Conservation (phyloP, 2,888 invertebrate species). For the Himalopsyche kuldschensis region DNA sequence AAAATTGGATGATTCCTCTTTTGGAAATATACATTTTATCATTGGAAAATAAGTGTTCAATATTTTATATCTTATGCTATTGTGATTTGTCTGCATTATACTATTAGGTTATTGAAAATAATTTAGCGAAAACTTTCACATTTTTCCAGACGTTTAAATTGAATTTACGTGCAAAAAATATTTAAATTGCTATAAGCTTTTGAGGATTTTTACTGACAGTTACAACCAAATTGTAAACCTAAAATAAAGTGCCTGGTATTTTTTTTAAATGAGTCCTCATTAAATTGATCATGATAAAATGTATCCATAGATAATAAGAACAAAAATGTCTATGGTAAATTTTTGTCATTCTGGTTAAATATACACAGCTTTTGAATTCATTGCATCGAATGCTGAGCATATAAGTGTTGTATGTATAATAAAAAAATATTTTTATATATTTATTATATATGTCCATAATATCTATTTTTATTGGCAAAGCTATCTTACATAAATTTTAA, state of each 20-base stretch:
- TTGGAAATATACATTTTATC: not conserved
- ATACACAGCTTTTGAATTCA: not conserved
- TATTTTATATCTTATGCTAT: not conserved
- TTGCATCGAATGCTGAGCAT: not conserved
- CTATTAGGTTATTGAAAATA: not conserved
- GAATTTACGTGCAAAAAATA: not conserved
- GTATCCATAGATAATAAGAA: not conserved
- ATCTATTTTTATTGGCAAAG: not conserved
- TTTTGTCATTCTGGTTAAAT: too few species aligned
- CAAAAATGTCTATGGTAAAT: too few species aligned
- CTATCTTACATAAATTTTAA: not conserved
- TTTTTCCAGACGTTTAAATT: not conserved
- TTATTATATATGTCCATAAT: not conserved
- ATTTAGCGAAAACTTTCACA: not conserved
- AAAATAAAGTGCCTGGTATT: not conserved
- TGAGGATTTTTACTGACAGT: not conserved
- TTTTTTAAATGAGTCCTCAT: not conserved
- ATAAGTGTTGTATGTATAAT: not conserved
- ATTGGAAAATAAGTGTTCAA: not conserved
- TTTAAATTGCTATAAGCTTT: too few species aligned
- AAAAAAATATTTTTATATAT: not conserved
- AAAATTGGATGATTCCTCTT: not conserved
- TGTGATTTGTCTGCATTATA: not conserved
- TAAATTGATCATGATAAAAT: not conserved
- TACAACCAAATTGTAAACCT: not conserved